A percentile compares a stretch with the other conserved stretches of the same genome.
Evolutionary conservation across 2,113 vertebrate genomes (phyloP).

Genomic region (Cryptomyrus ogoouensis): DNA sequence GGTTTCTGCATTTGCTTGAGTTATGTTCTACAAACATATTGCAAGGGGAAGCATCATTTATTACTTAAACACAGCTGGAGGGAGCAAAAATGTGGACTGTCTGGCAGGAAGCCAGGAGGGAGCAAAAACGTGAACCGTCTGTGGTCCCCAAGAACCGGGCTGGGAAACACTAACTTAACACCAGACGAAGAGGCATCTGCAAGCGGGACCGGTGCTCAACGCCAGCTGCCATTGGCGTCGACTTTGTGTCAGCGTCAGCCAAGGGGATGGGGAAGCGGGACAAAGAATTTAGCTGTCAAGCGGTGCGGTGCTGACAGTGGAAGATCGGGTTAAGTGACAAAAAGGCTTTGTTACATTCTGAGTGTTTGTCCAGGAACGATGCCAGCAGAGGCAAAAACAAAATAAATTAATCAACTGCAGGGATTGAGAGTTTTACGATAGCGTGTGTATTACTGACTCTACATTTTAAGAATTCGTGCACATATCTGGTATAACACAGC

Average conservation of each 20-base stretch:
- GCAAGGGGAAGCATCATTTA: background rate
- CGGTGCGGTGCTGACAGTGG: background rate
- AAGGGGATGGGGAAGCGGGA: background rate
- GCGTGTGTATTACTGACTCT: background rate
- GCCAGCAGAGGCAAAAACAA: conserved; percentile 20
- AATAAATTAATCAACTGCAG: conserved; percentile 13
- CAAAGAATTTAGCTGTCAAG: background rate
- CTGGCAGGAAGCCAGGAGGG: background rate
- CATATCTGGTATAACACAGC: background rate
- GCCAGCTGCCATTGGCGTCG: background rate
- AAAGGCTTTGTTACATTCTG: background rate
- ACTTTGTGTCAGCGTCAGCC: background rate
- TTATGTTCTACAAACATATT: background rate
- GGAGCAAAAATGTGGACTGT: background rate
- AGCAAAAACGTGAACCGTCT: background rate
- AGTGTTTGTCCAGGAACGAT: conserved; percentile 7
- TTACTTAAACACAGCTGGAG: background rate
- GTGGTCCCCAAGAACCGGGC: background rate
- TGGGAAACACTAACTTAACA: background rate
- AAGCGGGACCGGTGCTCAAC: background rate
- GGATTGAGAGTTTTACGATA: background rate
- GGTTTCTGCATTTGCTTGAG: background rate
- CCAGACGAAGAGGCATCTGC: background rate
- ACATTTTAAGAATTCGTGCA: background rate
- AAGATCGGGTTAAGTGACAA: conserved; percentile 8